Conservation (phyloP, 2,113 vertebrate genomes). For the Pavo muticus region DNA sequence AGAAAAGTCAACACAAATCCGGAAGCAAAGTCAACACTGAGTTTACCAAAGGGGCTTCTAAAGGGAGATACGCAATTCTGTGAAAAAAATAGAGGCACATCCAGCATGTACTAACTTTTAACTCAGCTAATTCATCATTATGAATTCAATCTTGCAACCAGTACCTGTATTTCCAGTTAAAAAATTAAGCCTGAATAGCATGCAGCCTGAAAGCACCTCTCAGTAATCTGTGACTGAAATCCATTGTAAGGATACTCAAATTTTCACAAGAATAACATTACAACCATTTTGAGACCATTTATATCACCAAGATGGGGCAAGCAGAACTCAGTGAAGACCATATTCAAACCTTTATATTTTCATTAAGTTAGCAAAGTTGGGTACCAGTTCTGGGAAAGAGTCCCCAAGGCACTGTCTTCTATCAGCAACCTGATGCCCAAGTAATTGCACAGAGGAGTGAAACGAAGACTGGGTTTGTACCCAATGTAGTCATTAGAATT, state of each 20-base stretch:
- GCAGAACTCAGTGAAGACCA: not conserved
- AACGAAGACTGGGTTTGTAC: not conserved
- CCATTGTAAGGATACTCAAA: not conserved
- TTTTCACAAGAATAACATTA: not conserved
- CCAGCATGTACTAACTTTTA: constrained; percentile 33
- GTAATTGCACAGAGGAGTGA: not conserved
- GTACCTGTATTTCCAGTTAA: constrained; percentile 35
- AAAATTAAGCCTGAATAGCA: constrained; percentile 10
- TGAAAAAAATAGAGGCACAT: not conserved
- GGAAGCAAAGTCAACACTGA: constrained; percentile 30
- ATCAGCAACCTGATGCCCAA: not conserved
- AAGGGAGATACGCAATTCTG: constrained; percentile 11
- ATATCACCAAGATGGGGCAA: not conserved
- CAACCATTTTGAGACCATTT: not conserved
- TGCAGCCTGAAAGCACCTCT: not conserved
- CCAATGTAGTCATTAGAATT: not conserved
- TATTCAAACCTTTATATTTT: not conserved
- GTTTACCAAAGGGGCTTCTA: constrained; percentile 41
- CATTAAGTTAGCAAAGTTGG: not conserved
- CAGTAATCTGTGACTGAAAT: not conserved
- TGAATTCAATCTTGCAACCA: constrained; percentile 44
- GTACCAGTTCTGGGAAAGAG: not conserved
- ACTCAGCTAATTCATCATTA: constrained; percentile 47
- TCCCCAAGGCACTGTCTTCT: not conserved
- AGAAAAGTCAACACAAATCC: constrained; percentile 12